Conservation (phyloP, 1,140 invertebrate genomes). For the Aphelenchoides fujianensis region DNA sequence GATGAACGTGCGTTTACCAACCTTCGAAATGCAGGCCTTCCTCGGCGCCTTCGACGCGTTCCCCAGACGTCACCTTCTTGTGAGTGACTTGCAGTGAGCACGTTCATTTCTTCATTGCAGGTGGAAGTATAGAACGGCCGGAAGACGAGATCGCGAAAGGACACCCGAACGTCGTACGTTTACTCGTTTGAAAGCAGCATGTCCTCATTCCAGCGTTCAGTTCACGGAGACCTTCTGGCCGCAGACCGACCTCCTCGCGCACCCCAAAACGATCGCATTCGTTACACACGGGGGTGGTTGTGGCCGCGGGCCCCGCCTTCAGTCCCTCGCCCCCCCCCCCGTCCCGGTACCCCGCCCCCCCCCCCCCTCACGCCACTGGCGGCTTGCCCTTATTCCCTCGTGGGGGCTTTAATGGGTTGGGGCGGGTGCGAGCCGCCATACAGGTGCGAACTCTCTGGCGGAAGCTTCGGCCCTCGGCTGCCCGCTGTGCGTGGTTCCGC, state of each 20-base stretch:
- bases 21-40: too few species aligned
- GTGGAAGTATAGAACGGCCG: conserved; percentile 51
- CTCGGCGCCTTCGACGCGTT: conserved; percentile 32
- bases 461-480: neutral
- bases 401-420: neutral
- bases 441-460: neutral
- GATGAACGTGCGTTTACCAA: too few species aligned
- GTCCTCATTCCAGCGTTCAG: conserved; percentile 10
- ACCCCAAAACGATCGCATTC: conserved; percentile 18
- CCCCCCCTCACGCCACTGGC: too few species aligned
- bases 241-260: conserved; percentile 13
- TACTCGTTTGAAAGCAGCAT: too few species aligned
- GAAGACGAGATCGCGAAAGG: conserved; percentile 38
- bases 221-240: neutral
- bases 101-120: too few species aligned
- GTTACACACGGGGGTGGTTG: conserved; percentile 4
- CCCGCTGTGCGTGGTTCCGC: neutral
- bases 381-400: too few species aligned
- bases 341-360: too few species aligned
- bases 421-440: neutral
- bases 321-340: too few species aligned
- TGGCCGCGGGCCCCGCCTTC: too few species aligned
- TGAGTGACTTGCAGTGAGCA: too few species aligned
- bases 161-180: conserved; percentile 42
- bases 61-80: conserved; percentile 46